Conservation (phyloP, 2,113 vertebrate genomes). For the Phylloscopus whistleri region DNA sequence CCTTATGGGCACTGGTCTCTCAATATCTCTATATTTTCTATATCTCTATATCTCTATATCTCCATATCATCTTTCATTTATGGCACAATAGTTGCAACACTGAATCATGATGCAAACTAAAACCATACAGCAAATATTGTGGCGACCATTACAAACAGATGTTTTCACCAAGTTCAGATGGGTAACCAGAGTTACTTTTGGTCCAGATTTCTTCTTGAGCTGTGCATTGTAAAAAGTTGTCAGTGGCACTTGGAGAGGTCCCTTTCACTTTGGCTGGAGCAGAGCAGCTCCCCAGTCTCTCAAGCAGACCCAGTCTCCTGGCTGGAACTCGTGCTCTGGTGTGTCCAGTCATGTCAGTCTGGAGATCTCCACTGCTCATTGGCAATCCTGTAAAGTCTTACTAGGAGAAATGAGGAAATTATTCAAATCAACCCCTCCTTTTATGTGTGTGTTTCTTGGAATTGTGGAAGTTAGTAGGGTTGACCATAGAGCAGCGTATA, state of each 20-base stretch:
- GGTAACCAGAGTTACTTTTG: not conserved
- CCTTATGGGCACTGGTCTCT: not conserved
- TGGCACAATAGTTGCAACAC: not conserved
- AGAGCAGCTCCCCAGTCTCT: not conserved
- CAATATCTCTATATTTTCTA: not conserved
- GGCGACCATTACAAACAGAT: not conserved
- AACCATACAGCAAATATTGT: not conserved
- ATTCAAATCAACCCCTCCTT: not conserved
- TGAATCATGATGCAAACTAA: not conserved
- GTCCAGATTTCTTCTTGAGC: not conserved
- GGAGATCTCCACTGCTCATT: not conserved
- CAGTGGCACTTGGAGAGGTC: not conserved
- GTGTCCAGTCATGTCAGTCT: fast-evolving
- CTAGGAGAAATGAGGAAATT: not conserved
- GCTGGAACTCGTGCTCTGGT: not conserved
- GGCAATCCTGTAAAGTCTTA: not conserved
- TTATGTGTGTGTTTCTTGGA: not conserved
- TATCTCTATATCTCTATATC: not conserved
- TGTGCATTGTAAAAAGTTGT: not conserved
- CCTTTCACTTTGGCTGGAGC: not conserved
- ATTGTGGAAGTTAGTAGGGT: too few species aligned
- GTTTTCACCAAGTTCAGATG: not conserved
- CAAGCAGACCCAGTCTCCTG: not conserved
- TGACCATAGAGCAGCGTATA: not conserved
- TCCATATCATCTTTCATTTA: not conserved